phyloP scores from a whole-genome alignment of 2,797 vertebrate genomes.

The Okamejei kenojei region DNA sequence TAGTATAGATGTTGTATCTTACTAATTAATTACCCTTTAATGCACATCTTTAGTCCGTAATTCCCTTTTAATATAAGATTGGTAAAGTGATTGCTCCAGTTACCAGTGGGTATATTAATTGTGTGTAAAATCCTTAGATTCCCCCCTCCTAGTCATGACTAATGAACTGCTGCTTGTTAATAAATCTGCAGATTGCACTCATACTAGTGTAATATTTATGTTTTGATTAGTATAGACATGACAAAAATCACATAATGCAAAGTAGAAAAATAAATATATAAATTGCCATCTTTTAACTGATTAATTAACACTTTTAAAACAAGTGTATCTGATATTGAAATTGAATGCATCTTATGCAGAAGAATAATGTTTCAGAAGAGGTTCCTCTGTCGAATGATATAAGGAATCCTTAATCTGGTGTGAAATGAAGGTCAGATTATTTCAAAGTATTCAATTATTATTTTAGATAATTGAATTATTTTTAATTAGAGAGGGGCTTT shows the following conservation, averaged over 20 bases:
- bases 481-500: not conserved
- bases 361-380: not conserved
- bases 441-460: slow-evolving; percentile 10
- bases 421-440: not conserved
- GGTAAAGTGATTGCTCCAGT: not conserved
- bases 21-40: not conserved
- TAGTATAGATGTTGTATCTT: not conserved
- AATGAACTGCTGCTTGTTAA: not conserved
- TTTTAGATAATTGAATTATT: not conserved
- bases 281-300: not conserved
- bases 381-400: not conserved
- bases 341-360: not conserved
- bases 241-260: not conserved
- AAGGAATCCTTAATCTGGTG: not conserved
- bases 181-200: not conserved
- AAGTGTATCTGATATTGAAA: not conserved
- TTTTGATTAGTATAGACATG: not conserved
- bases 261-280: not conserved
- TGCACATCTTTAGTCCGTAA: not conserved
- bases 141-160: not conserved
- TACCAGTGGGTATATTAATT: not conserved
- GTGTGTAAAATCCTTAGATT: not conserved
- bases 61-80: not conserved
- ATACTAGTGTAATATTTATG: not conserved
- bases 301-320: not conserved